Evolutionary conservation across 1,140 invertebrate genomes (phyloP), one percentile per base, ranked within the genome.

Genomic region (Drosophila sp.): DNA sequence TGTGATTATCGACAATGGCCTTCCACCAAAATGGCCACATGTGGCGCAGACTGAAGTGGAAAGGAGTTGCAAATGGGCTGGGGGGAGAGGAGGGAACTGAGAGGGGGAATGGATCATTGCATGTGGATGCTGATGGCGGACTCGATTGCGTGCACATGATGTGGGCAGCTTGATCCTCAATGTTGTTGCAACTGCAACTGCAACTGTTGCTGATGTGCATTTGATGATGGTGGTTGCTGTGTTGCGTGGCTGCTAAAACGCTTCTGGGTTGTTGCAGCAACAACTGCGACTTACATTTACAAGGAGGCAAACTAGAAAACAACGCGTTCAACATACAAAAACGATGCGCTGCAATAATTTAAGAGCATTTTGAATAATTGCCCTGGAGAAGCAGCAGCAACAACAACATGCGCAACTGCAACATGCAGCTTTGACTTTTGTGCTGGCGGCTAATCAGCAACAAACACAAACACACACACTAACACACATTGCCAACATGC

Each of bases 261-360:
- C 72, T 74, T 74, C 72, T 74, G 72, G 72, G 72, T 61, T 62
- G 32, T 46, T 18, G 25, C 59, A 54, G 29, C 59, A 63, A 14
- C 70, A 66, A 45, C 63, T 41, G 11, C 41, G 36, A 18, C 50
- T 21, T 29, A 2, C 29, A 50, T 50, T 50, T 56, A 73, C 71
- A 73, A 73, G 71, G 65, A 43, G 36, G 56, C 72, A 69, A 41
- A 74, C 72, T 74, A 74, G 72, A 63, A 71, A 70, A 70, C 65
- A 74, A 57, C 72, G 67, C 72, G 72, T 74, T 63, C 72, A 36
- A 74, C 65, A 66, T 58, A 70, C 29, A 41, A 62, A 69, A 66
- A 21, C 18, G 57, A 56, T 59, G 71, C 69, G 62, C 58, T 66
- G 71, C 71, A 54, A 73, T 73, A 69, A 56, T 61, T 73, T 69